Evolutionary conservation across 2,888 invertebrate species (phyloP).

Genomic region (Lasioglossum lativentre): DNA sequence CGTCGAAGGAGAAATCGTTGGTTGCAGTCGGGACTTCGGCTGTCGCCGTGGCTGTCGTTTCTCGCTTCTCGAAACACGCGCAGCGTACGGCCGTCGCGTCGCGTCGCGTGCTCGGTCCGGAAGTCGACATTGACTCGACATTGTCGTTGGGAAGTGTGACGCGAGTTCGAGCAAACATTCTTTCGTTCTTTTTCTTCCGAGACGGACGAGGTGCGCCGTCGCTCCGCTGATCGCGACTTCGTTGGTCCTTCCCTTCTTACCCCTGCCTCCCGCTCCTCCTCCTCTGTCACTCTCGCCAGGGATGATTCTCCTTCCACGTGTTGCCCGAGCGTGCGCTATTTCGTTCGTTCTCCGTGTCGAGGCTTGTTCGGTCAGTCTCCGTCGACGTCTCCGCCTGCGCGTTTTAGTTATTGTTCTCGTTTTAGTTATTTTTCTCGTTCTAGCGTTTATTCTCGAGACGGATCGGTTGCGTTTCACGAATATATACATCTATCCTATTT

Average conservation of each 20-base stretch:
- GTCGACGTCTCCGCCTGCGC: neutral
- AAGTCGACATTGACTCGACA: constrained; percentile 83
- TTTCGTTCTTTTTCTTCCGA: constrained; percentile 68
- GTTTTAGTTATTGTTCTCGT: too few species aligned
- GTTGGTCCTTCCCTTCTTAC: constrained; percentile 54
- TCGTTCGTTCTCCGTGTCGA: neutral
- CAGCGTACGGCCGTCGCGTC: constrained; percentile 30
- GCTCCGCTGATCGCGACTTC: neutral
- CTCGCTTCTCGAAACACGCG: neutral
- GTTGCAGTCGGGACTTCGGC: neutral
- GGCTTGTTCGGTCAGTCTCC: neutral
- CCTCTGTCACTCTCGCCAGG: constrained; percentile 7
- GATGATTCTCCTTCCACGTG: neutral
- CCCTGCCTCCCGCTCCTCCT: neutral
- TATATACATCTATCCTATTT: neutral
- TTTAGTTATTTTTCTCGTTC: too few species aligned
- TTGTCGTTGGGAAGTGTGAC: constrained; percentile 84
- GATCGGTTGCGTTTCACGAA: neutral
- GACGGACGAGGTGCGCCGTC: constrained; percentile 83
- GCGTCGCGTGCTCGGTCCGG: constrained; percentile 76
- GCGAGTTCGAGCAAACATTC: constrained; percentile 80
- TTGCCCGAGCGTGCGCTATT: neutral
- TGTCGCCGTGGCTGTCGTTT: neutral
- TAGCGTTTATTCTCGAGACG: neutral
- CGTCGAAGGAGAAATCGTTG: neutral